Conservation (phyloP, 2,113 vertebrate genomes). For the Bothrops jararaca region DNA sequence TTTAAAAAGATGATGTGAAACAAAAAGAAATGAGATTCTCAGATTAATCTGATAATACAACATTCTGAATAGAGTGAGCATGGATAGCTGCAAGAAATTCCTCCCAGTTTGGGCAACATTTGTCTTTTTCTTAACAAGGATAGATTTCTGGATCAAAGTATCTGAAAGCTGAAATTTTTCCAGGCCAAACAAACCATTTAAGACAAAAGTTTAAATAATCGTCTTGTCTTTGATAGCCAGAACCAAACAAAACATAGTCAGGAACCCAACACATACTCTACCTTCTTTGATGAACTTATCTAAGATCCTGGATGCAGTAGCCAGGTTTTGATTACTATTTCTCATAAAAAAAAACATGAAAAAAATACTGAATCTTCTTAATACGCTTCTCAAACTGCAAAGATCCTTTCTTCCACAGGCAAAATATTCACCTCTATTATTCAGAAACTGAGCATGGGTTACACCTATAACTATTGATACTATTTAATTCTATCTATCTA, state of each 20-base stretch:
- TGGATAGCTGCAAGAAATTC: neutral
- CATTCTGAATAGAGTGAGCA: neutral
- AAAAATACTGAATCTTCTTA: neutral
- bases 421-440: neutral
- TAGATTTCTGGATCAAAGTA: neutral
- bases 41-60: neutral
- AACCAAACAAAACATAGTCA: neutral
- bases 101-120: neutral
- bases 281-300: neutral
- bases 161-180: neutral
- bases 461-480: neutral
- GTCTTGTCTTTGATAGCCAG: neutral
- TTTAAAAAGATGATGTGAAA: neutral
- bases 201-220: neutral
- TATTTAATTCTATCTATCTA: neutral
- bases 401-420: neutral
- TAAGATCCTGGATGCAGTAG: neutral
- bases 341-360: neutral
- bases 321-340: neutral
- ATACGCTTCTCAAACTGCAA: neutral
- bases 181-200: neutral
- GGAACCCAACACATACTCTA: neutral
- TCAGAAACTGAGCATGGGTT: neutral
- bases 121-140: neutral
- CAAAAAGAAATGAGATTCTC: neutral